Evolutionary conservation across 2,113 vertebrate genomes (phyloP), one percentile per base, ranked within the genome.

Genomic region (Pygoscelis antarcticus): DNA sequence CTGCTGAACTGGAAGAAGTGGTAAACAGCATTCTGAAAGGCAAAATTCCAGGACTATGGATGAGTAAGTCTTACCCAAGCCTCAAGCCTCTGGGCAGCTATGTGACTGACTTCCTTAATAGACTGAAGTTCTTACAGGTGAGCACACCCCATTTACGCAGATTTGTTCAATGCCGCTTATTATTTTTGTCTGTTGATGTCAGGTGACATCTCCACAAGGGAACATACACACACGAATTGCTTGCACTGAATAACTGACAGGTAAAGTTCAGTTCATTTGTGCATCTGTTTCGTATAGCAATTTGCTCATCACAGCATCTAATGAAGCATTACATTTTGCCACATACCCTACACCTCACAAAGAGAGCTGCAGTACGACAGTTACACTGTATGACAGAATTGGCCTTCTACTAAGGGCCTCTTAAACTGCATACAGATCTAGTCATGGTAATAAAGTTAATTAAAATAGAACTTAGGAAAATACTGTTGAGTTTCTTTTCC

Each of bases 1-100:
- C 99, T 44, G 95, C 98, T 14, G 99, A 99, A 78, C 97, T 99
- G 79, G 99, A 99, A 95, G 99, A 99, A 87, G 99, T 99, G 38
- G 98, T 98, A 10, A 98, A 95, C 78, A 99, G 99, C 97, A 99
- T 99, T 83, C 80, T 99, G 88, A 99, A 98, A 66, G 98, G 99
- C 61, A 98, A 98, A 71, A 98, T 99, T 76, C 99, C 99, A 17
- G 98, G 83, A 40, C 98, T 98, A 96, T 99, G 99, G 99, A 99
- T 99, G 98, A 98, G 95, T 32, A 99, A 99, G 95, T 99, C 99
- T 11, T 99, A 99, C 90, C 99, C 99, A 74, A 99, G 99, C 96
- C 99, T 99, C 69, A 99, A 99, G 95, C 98, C 99, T 2, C 98
- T 99, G 46, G 99, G 99, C 81, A 98, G 99, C 96, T 99, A 99